A percentile compares a stretch with the other conserved stretches of the same genome.
Conservation (phyloP, 2,113 vertebrate species). For the Vireo altiloquus region DNA sequence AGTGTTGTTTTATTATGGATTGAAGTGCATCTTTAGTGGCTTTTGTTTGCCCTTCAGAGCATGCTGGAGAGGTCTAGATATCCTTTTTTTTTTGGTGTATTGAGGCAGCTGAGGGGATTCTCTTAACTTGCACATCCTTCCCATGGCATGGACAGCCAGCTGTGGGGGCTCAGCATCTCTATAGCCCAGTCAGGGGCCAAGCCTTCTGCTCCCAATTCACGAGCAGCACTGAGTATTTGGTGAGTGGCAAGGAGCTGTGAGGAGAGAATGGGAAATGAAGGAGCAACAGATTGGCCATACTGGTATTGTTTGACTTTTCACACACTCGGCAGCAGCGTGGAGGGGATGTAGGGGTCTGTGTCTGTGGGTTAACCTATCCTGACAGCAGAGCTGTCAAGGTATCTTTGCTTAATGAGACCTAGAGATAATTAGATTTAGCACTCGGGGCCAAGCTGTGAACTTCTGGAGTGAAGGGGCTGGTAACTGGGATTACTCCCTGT, state of each 20-base stretch:
- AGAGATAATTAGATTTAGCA: not conserved
- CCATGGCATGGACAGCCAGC: accelerated
- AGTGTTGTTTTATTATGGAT: not conserved
- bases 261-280: not conserved
- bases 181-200: not conserved
- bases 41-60: not conserved
- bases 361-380: not conserved
- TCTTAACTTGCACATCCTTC: not conserved
- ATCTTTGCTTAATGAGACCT: not conserved
- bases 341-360: not conserved
- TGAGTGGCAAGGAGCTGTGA: not conserved
- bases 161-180: not conserved
- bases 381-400: slow-evolving; percentile 9
- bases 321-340: not conserved
- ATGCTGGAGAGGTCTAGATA: not conserved
- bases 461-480: not conserved
- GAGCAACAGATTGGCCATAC: not conserved
- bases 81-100: not conserved
- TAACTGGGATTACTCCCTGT: not conserved
- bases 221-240: not conserved
- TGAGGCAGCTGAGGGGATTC: not conserved
- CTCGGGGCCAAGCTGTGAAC: not conserved
- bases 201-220: accelerated
- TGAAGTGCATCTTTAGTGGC: not conserved
- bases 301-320: not conserved